phyloP scores from a whole-genome alignment of 2,113 vertebrate species.

The Tringa solitaria region DNA sequence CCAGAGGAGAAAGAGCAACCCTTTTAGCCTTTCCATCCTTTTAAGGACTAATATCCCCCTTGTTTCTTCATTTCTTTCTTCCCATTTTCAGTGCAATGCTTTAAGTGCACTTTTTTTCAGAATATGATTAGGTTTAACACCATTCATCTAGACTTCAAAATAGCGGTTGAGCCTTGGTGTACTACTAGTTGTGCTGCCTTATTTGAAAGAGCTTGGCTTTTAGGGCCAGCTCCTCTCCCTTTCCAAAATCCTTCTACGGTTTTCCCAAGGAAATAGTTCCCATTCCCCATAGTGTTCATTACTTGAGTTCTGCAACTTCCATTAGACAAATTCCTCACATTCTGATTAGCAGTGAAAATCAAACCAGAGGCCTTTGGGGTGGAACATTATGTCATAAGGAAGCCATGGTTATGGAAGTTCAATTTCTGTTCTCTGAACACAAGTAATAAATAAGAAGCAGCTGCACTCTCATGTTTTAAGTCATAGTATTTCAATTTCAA shows the following conservation, averaged over 20 bases:
- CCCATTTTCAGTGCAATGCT: not conserved
- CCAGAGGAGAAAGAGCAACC: not conserved
- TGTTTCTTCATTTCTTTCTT: not conserved
- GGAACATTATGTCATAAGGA: not conserved
- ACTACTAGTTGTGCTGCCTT: not conserved
- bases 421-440: not conserved
- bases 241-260: not conserved
- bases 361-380: not conserved
- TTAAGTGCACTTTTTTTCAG: not conserved
- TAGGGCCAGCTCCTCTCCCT: not conserved
- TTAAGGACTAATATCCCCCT: not conserved
- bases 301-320: not conserved
- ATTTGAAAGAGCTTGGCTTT: not conserved
- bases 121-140: not conserved
- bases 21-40: not conserved
- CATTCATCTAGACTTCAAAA: not conserved
- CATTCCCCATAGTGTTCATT: not conserved
- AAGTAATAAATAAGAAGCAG: not conserved
- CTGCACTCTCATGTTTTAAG: not conserved
- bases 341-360: not conserved
- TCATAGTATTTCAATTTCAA: not conserved
- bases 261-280: not conserved
- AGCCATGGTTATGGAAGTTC: not conserved
- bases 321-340: not conserved
- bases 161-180: not conserved